Conservation (phyloP, 2,113 vertebrate genomes). For the Hylia prasina region DNA sequence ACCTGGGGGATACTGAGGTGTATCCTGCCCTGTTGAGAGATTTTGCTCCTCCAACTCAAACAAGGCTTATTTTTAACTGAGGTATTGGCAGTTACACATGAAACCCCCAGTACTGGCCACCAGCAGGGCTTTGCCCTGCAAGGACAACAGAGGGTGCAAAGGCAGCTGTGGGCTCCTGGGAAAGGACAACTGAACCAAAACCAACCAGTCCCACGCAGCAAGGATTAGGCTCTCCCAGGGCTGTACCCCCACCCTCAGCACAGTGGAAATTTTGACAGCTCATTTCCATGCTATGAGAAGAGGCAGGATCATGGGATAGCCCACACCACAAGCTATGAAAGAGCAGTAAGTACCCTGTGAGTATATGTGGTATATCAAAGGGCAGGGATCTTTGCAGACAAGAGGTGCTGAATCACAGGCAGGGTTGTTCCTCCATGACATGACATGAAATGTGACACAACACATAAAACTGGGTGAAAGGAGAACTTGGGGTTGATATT, state of each 20-base stretch:
- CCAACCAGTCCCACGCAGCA: accelerated
- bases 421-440: accelerated
- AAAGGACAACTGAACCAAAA: neutral
- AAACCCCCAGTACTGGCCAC: neutral
- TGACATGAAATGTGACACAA: neutral
- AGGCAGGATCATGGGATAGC: neutral
- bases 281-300: neutral
- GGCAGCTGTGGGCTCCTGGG: neutral
- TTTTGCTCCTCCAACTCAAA: neutral
- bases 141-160: neutral
- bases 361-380: accelerated
- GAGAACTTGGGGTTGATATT: neutral
- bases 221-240: neutral
- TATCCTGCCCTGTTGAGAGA: neutral
- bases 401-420: neutral
- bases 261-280: neutral
- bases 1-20: neutral
- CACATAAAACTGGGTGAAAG: neutral
- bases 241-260: neutral
- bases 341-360: neutral
- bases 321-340: neutral
- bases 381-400: neutral
- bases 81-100: accelerated
- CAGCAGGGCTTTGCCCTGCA: neutral
- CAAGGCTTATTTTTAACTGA: neutral